These are phyloP conservation scores for Pollenia labialis DNA, from an alignment of 2,888 invertebrate genomes.

Conservation along the genomic window DNA sequence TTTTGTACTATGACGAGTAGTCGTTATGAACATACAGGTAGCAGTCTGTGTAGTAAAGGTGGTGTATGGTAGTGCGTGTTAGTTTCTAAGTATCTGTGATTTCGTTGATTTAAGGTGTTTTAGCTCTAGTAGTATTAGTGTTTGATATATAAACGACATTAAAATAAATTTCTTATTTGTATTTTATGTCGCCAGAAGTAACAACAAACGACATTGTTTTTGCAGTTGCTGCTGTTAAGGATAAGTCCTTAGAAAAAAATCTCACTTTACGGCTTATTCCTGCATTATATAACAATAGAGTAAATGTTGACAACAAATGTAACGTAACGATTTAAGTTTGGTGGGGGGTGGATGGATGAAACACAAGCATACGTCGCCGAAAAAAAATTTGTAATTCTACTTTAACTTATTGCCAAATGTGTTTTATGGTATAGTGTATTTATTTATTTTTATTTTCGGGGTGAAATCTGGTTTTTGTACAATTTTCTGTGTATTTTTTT, in stretches of 20 bases:
- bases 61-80: not conserved
- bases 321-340: slow-evolving; percentile 21
- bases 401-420: slow-evolving; percentile 68
- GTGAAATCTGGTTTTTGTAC: slow-evolving; percentile 10
- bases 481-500: slow-evolving; percentile 23
- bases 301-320: slow-evolving; percentile 40
- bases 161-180: slow-evolving; percentile 75
- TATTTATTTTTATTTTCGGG: slow-evolving; percentile 34
- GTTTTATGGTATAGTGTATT: slow-evolving; percentile 50
- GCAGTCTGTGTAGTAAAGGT: not conserved
- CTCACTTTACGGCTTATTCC: slow-evolving; percentile 69
- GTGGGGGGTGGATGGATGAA: not conserved
- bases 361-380: slow-evolving; percentile 13
- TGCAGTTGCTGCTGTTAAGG: slow-evolving; percentile 39
- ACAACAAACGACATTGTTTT: slow-evolving; percentile 44
- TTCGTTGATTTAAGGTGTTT: slow-evolving; percentile 61
- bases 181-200: slow-evolving; percentile 71
- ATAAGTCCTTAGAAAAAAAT: slow-evolving; percentile 62
- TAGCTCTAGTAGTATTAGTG: slow-evolving; percentile 55
- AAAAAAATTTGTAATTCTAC: slow-evolving; percentile 16
- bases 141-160: slow-evolving; percentile 74
- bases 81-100: slow-evolving; percentile 2
- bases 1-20: slow-evolving; percentile 45
- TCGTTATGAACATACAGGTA: slow-evolving; percentile 44
- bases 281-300: slow-evolving; percentile 51